phyloP scores from a whole-genome alignment of 23 tunicate species.

The Ciona savignyi region DNA sequence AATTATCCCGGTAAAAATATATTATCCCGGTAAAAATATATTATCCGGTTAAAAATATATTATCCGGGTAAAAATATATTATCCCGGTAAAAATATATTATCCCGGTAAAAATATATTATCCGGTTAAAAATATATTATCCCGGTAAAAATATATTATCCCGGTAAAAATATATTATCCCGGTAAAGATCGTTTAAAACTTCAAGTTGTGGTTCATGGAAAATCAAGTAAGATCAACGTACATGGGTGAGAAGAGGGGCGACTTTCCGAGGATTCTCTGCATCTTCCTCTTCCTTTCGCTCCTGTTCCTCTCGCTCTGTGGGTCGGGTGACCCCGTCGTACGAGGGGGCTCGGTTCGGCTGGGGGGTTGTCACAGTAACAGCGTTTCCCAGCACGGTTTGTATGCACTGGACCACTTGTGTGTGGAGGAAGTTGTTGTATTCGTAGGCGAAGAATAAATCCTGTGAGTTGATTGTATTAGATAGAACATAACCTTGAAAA shows the following conservation, averaged over 20 bases:
- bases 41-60: too few species aligned
- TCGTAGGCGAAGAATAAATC: conserved; percentile 87
- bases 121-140: too few species aligned
- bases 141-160: too few species aligned
- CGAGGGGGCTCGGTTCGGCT: conserved; percentile 9
- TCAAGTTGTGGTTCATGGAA: too few species aligned
- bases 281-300: conserved; percentile 48
- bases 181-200: too few species aligned
- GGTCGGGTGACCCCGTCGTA: background rate
- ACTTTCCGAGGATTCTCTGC: conserved; percentile 71
- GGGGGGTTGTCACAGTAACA: conserved; percentile 44
- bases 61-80: too few species aligned
- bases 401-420: conserved; percentile 85
- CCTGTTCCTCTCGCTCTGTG: conserved; percentile 16
- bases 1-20: too few species aligned
- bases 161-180: too few species aligned
- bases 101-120: too few species aligned
- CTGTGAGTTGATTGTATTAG: conserved; percentile 13
- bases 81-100: too few species aligned
- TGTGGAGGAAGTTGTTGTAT: conserved; percentile 96
- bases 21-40: too few species aligned
- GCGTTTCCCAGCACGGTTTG: conserved; percentile 87
- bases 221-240: conserved; percentile 8
- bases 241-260: conserved; percentile 92
- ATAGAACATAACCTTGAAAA: background rate